A percentile compares a stretch with the other conserved stretches of the same genome.
Conservation (phyloP, 2,888 invertebrate species). For the Pogonocherus hispidulus region DNA sequence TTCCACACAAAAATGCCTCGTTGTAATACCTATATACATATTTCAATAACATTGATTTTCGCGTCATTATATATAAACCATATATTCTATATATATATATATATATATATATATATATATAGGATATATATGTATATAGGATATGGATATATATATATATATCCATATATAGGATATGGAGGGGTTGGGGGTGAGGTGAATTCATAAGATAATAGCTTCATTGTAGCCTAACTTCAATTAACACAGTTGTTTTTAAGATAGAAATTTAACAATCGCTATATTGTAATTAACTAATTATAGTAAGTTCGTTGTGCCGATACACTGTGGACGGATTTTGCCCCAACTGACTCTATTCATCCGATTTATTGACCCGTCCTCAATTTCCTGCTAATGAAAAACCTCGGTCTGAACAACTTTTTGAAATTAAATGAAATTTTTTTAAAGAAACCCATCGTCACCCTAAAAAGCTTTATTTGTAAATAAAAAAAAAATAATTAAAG, state of each 20-base stretch:
- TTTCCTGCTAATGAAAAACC: not conserved
- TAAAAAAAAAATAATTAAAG: not conserved
- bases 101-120: no score
- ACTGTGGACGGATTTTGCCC: not conserved
- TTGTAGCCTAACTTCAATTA: not conserved
- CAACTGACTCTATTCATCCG: constrained; percentile 2
- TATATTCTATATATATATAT: no score
- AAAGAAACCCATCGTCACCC: not conserved
- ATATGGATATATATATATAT: no score
- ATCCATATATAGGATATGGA: no score
- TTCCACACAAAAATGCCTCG: no score
- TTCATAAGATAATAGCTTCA: not conserved
- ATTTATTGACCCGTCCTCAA: not conserved
- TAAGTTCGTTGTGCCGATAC: not conserved
- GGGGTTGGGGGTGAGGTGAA: no score
- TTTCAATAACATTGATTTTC: no score
- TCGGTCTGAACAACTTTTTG: not conserved
- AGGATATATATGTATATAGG: no score
- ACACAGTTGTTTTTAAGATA: not conserved
- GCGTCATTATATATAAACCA: no score
- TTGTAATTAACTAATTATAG: not conserved
- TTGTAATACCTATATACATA: no score
- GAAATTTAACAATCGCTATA: not conserved
- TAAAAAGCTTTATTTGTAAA: not conserved
- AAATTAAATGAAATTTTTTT: not conserved